A percentile compares a stretch with the other conserved stretches of the same genome.
Conservation (phyloP, 2,797 vertebrate genomes). For the Pipistrellus pipistrellus region DNA sequence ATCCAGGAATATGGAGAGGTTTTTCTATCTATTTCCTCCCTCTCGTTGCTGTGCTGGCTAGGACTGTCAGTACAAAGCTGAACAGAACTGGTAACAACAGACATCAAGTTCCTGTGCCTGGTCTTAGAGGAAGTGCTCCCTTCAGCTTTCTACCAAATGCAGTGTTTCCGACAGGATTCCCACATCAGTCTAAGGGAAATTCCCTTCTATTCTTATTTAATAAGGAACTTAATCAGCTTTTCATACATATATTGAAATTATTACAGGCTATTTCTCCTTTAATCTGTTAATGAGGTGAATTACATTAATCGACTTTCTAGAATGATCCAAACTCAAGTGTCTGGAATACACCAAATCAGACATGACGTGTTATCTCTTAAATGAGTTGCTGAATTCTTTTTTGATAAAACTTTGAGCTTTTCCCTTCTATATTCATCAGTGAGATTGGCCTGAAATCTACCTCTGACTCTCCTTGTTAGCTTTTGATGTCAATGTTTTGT, state of each 20-base stretch:
- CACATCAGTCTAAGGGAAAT: constrained; percentile 11
- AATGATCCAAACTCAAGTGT: not conserved
- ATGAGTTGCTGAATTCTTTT: not conserved
- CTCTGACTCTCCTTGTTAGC: not conserved
- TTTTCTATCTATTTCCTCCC: constrained; percentile 46
- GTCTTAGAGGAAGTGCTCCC: constrained; percentile 22
- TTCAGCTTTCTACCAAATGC: constrained; percentile 10
- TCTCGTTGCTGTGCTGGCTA: not conserved
- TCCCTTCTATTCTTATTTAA: constrained; percentile 1
- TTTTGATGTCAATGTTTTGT: not conserved
- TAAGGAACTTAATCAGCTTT: constrained; percentile 48
- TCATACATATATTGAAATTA: constrained; percentile 25
- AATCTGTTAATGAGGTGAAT: constrained; percentile 18
- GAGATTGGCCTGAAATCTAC: not conserved
- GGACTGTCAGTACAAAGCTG: not conserved
- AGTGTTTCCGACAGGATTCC: constrained; percentile 15
- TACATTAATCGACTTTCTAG: not conserved
- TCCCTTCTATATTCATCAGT: not conserved
- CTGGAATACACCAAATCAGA: not conserved
- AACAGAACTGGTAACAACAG: constrained; percentile 20
- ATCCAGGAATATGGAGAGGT: not conserved
- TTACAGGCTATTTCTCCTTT: constrained; percentile 38
- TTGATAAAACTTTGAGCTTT: not conserved
- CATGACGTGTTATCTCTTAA: not conserved
- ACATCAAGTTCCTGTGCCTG: not conserved